Evolutionary conservation across 2,888 invertebrate species (phyloP), one percentile per base, ranked within the genome.

Genomic region (Hypomecis punctinalis): DNA sequence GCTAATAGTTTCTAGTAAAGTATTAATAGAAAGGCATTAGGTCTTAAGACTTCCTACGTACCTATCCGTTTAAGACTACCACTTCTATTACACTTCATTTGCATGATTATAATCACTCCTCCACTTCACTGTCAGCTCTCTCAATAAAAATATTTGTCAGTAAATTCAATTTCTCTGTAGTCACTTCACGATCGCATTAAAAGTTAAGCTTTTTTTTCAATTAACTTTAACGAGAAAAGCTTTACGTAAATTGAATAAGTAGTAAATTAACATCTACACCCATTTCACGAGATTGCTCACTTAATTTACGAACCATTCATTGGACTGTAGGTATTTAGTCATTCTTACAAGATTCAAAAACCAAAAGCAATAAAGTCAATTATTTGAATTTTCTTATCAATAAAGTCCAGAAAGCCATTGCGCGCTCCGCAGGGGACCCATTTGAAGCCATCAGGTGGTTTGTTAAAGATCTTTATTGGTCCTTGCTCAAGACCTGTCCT

Each of bases 401-500:
- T 71, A 67, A 69, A 71, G 63, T 63, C 63, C 66, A 61, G 63
- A 68, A 67, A 64, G 61, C 68, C 63, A 71, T 68, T 71, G 67
- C 63, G 43, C 58, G 55, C 71, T 45, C 71, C 52, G 61, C 71
- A 65, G 72, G 72, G 68, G 61, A 58, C 65, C 68, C 58, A 67
- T 68, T 70, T 65, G 54, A 67, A 65, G 61, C 67, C 68, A 68
- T 70, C 66, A 69, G 69, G 58, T 66, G 68, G 65, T 63, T 66
- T 67, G 68, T 69, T 66, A 61, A 67, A 71, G 67, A 68, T 68
- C 69, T 71, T 72, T 72, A 72, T 71, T 69, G 66, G 63, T 43
- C 55, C 51, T 68, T 70, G 72, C 68, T 71, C 67, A 69, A 68
- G 73, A 76, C 78, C 74, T 73, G 78, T 75, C 78, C 74, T 72